These are phyloP conservation scores for Galleria mellonella DNA, from an alignment of 1,140 invertebrate species.

Conservation along the genomic window DNA sequence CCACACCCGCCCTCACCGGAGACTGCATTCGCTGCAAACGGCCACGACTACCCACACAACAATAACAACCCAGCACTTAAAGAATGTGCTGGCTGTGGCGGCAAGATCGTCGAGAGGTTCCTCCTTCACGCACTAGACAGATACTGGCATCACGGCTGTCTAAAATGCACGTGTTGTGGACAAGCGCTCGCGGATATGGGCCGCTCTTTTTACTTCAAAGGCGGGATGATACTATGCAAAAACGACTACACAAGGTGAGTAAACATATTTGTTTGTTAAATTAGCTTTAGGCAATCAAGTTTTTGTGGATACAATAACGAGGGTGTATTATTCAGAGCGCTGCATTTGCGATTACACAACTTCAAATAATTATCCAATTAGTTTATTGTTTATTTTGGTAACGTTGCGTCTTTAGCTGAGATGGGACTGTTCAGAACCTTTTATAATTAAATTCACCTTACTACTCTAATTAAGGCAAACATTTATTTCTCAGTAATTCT, in stretches of 20 bases:
- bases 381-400: too few relatives aligned
- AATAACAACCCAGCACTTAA: conserved; percentile 79
- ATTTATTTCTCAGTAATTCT: too few relatives aligned
- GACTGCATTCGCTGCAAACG: conserved; percentile 68
- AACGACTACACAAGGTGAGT: conserved; percentile 93
- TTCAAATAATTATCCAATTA: too few relatives aligned
- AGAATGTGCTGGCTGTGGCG: conserved; percentile 80
- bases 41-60: conserved; percentile 70
- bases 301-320: too few relatives aligned
- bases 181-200: conserved; percentile 91
- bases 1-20: conserved; percentile 80
- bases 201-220: conserved; percentile 91
- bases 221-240: conserved; percentile 95
- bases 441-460: too few relatives aligned
- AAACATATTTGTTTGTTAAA: not conserved
- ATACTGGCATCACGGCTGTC: conserved; percentile 94
- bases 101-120: conserved; percentile 91
- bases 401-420: too few relatives aligned
- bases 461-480: too few relatives aligned
- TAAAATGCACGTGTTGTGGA: conserved; percentile 93
- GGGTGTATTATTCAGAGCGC: not conserved
- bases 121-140: conserved; percentile 91
- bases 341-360: too few relatives aligned
- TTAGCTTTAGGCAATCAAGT: not conserved
- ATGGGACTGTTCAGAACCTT: too few relatives aligned